Base-by-base conservation (phyloP, 1,140 invertebrate species). In the Aphelinus atriplicis region DNA sequence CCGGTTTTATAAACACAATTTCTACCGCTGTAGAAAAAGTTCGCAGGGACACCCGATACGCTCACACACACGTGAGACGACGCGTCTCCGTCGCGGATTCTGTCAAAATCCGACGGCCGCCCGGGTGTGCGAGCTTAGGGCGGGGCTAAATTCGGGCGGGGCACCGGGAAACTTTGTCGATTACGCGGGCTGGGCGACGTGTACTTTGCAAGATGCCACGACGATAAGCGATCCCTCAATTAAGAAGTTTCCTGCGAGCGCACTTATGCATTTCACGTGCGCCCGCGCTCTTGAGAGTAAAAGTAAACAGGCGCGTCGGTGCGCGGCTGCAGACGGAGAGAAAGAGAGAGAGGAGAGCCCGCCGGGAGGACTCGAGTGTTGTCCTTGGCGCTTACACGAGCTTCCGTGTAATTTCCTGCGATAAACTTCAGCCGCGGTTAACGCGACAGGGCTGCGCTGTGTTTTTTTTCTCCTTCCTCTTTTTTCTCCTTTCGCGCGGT, bases 201-300 rank as follows among this genome's bases (percentile, higher is more conserved):
- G 70, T 71, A 65, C 55, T 61, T 60, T 58, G 48, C 65, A 56
- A 68, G 67, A 69, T 61, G 64, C 62, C 43, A 26, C 50, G n/a
- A 64, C 4, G 73, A 75, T 75, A 69, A 75, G 73, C 73, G 73
- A 64, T 70, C 51, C 73, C 66, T 75, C 73, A 64, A 75, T 75
- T 75, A 75, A 62, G 66, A 69, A 75, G 66, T 74, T 74, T 68
- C 65, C 43, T 53, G 47, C 2, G 3, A 9, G 50, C 10, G 63
- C 50, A 7, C 53, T 57, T 55, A 67, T 67, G 63, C 63, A 43
- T 57, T 67, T 67, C 65, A 55, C 51, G 51, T 57, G 26, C 57
- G 57, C 7, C 7, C 5, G 57, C n/a, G 57, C 57, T 26, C 26
- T 63, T 46, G 61, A 48, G 61, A 63, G 61, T 63, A 63, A 63